Evolutionary conservation across 2,797 vertebrate species (phyloP).

Genomic region (Cossypha niveicapilla): DNA sequence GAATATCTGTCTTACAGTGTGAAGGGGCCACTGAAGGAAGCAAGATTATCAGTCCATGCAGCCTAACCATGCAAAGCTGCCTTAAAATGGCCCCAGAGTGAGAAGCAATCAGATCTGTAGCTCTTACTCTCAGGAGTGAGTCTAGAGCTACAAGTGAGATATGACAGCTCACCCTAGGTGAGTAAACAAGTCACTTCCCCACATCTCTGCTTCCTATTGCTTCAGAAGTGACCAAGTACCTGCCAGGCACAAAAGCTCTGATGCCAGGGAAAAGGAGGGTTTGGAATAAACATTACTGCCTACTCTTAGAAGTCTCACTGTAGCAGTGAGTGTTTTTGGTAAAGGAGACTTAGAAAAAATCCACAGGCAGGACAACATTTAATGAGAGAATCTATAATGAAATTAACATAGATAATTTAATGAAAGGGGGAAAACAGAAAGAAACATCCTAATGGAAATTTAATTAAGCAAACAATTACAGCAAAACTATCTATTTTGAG

Average conservation of each 20-base stretch:
- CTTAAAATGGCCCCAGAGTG: neutral
- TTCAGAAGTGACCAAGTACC: neutral
- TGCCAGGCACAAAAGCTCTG: neutral
- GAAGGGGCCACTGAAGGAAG: neutral
- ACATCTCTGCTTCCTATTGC: accelerated
- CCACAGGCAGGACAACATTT: neutral
- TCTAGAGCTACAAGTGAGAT: neutral
- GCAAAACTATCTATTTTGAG: neutral
- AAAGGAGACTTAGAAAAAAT: neutral
- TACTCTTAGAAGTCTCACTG: neutral
- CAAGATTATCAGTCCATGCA: accelerated
- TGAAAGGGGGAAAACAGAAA: neutral
- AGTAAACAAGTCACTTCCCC: neutral
- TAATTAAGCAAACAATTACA: slow-evolving; percentile 25
- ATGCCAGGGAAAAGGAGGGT: neutral
- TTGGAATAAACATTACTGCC: neutral
- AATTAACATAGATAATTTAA: slow-evolving; percentile 14
- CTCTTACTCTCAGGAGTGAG: neutral
- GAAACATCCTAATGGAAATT: neutral
- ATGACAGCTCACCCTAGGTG: neutral
- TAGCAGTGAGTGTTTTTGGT: neutral
- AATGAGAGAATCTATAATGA: neutral
- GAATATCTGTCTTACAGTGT: neutral
- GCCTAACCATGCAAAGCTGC: neutral
- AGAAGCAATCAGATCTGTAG: neutral